Evolutionary conservation across 2,113 vertebrate species (phyloP), one percentile per base, ranked within the genome.

Genomic region (Hippocampus comes): DNA sequence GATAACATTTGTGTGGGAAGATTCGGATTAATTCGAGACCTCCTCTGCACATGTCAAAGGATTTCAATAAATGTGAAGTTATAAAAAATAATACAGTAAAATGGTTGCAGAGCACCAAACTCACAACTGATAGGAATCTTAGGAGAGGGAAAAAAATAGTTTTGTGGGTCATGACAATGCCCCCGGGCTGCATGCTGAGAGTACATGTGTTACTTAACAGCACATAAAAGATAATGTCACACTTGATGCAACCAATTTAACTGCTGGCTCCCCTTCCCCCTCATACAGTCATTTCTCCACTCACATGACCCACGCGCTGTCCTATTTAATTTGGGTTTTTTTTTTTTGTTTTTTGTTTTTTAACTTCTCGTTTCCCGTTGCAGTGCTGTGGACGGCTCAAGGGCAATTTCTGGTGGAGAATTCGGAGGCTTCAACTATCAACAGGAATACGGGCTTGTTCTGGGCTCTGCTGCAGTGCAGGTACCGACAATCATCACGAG

Each of bases 391-490:
- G 97, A 99, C 97, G 3, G 96, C 97, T 53, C 97, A 99, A 86
- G 96, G 97, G 80, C 94, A 92, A 53, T 98, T 97, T 77, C 87
- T 99, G 83, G 96, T 98, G 73, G 91, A 95, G 77, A 99, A 99
- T 89, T 99, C 97, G 0, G 93, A 98, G 78, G 96, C 94, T 63
- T 92, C 94, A 73, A 98, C 96, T 18, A 98, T 99, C 86, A 97
- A 96, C 86, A 95, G 94, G 84, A 98, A 99, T 89, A 99, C 96
- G 25, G 96, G 96, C 20, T 84, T 99, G 78, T 99, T 99, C 86
- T 99, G 97, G 97, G 97, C 95, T n/a, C 94, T 99, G 5, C 73
- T 99, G 23, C 97, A 99, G 79, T 99, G 90, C 87, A 99, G 97
- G 97, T 98, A 90, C 43, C 68, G 41, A 18, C 49, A 38, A 38